Base-by-base conservation (phyloP, 2,888 invertebrate species). In the Hydrotaea cyrtoneurina region DNA sequence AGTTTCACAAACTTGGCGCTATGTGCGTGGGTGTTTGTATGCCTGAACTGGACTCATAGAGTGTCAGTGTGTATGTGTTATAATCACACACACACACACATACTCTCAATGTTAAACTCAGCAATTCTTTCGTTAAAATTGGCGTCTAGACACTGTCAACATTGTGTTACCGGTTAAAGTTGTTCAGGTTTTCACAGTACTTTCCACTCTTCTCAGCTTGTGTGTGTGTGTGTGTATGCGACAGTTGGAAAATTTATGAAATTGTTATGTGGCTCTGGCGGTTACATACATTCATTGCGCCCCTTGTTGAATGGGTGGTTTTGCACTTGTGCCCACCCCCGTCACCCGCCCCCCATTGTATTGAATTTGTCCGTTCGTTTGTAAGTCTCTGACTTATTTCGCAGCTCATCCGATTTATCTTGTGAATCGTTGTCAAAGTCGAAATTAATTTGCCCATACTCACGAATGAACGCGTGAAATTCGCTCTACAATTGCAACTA, bases 91-190 rank as follows among this genome's bases (percentile, higher is more conserved):
- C 13, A 5, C 39, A 15, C 23, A 23, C 57, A 15, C 23, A 23
- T 36, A 3, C 4, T 19, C 55, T 55, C 73, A 8, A 1, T 50
- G 62, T 74, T 55, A 31, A 78, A 74, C 71, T 82, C 39, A 77
- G 72, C 64, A 77, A 59, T 78, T 76, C 64, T 55, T 69, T 59
- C 78, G 53, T 80, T 83, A 57, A 78, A 73, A 78, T 82, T 81
- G 69, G 69, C 23, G 88, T 89, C 90, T 90, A 90, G 90, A 90
- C 90, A 88, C 90, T 89, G 90, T 90, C 90, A 90, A 90, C 90
- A 90, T 89, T 69, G 46, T 90, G 90, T 90, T 89, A 88, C 88
- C 73, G 87, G 87, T 88, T 87, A 88, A 89, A 90, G 86, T 89
- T 69, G 46, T 69, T 46, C 21, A 43, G 23, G 39, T 21, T 21